Evolutionary conservation across 2,888 invertebrate species (phyloP).

Genomic region (Tenthredo livida): DNA sequence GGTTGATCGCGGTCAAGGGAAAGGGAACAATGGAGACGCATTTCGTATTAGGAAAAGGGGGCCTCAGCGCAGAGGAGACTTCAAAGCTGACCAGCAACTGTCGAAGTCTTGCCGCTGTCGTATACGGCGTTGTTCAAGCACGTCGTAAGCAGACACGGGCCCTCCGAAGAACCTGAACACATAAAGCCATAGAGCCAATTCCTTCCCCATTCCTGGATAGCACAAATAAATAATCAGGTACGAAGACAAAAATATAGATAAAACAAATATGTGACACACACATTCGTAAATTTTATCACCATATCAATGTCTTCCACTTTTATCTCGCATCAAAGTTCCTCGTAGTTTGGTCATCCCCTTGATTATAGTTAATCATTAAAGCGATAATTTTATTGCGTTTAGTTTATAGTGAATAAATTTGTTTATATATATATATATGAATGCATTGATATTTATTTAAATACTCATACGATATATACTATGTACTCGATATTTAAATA

Average conservation of each 20-base stretch:
- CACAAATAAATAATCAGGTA: not conserved
- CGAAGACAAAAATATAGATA: not conserved
- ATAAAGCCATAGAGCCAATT: not conserved
- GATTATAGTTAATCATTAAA: not conserved
- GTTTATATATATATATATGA: not conserved
- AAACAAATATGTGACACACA: not conserved
- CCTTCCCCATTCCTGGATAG: not conserved
- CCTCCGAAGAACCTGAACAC: conserved; percentile 66
- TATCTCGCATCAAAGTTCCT: not conserved
- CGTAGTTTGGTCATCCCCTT: not conserved
- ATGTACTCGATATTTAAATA: not conserved
- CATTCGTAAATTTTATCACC: conserved; percentile 4
- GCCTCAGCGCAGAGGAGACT: conserved; percentile 81
- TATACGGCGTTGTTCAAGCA: conserved; percentile 93
- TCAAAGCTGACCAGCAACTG: conserved; percentile 86
- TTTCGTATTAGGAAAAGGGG: conserved; percentile 87
- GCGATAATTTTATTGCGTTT: not conserved
- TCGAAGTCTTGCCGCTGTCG: conserved; percentile 91
- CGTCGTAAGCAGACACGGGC: conserved; percentile 83
- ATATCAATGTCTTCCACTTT: conserved; percentile 32
- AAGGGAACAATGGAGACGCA: conserved; percentile 98
- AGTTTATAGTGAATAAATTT: not conserved
- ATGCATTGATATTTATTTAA: conserved; percentile 14
- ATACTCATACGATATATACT: not conserved
- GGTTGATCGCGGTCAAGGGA: conserved; percentile 94